Evolutionary conservation across 2,113 vertebrate genomes (phyloP), one percentile per base, ranked within the genome.

Genomic region (Heterotilapia buettikoferi): DNA sequence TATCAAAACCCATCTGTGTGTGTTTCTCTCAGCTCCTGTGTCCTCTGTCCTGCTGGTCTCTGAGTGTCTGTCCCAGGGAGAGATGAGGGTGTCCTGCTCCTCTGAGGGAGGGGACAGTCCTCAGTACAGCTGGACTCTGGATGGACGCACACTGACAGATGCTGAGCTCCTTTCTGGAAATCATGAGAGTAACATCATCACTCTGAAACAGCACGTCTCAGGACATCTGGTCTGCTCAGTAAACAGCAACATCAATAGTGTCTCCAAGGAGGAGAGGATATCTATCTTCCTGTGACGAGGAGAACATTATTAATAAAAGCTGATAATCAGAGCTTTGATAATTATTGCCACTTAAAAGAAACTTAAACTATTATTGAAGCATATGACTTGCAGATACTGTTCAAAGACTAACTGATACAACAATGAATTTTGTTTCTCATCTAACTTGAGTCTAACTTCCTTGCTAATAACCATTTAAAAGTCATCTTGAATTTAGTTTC

Each of bases 201-300:
- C 56, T 29, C 56, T 29, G 24, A 57, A 57, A 29, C 0, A 57
- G 2, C 13, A 9, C 2, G 0, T 57, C 4, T 57, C 56, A 57
- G 24, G 56, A 8, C 54, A 14, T 0, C 54, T 26, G 0, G 24
- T 0, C 54, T 57, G 24, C 24, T 26, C 24, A 57, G 24, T 57
- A 57, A 57, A 57, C 54, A 57, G 2, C 12, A 57, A 8, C 0
- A 57, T 57, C 6, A 26, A 57, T 57, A 57, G 12, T 14, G 6
- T 57, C 54, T 57, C 54, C 6, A 57, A 26, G 26, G 54, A 26
- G 21, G 24, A 57, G 54, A 57, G 24, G 54, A 26, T 5, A 57
- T 2, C 54, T 57, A 0, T 54, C 53, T 54, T 24, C 53, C 24
- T 57, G 4, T 57, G 54, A 26, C 2, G 0, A 57, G 54, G 24